Percentiles rank a stretch among this genome's conserved stretches.
phyloP scores from a whole-genome alignment of 2,113 vertebrate genomes.

The Sander lucioperca region DNA sequence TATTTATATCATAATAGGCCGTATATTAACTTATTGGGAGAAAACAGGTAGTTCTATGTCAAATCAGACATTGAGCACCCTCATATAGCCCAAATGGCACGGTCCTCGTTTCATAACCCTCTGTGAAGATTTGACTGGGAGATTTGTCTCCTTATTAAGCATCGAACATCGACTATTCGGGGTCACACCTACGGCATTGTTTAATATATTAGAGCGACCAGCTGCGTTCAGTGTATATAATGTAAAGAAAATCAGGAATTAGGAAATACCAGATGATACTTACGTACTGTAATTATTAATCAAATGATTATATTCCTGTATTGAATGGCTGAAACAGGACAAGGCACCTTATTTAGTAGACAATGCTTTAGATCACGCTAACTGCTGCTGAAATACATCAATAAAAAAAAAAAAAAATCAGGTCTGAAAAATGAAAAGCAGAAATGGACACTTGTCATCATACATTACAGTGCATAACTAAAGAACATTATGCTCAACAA shows the following conservation, averaged over 20 bases:
- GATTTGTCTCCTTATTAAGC: too few species aligned
- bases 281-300: slow-evolving; percentile 23
- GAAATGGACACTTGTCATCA: slow-evolving; percentile 35
- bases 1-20: too few species aligned
- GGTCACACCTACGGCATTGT: neutral
- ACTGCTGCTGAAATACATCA: slow-evolving; percentile 52
- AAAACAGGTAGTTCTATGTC: too few species aligned
- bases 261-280: slow-evolving; percentile 18
- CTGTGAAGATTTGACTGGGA: too few species aligned
- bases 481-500: slow-evolving; percentile 16
- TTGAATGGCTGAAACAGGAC: slow-evolving; percentile 8
- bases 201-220: neutral
- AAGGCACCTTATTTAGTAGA: slow-evolving; percentile 84
- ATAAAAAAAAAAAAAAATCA: slow-evolving; percentile 43
- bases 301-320: neutral
- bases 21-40: too few species aligned
- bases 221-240: neutral
- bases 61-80: too few species aligned
- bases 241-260: slow-evolving; percentile 3
- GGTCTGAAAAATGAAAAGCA: slow-evolving; percentile 27
- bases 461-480: slow-evolving; percentile 36
- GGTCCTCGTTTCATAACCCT: too few species aligned
- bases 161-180: too few species aligned
- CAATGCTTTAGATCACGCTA: slow-evolving; percentile 49
- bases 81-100: too few species aligned